A percentile compares a stretch with the other conserved stretches of the same genome.
Evolutionary conservation across 2,113 vertebrate genomes (phyloP).

Genomic region (Pipra filicauda): DNA sequence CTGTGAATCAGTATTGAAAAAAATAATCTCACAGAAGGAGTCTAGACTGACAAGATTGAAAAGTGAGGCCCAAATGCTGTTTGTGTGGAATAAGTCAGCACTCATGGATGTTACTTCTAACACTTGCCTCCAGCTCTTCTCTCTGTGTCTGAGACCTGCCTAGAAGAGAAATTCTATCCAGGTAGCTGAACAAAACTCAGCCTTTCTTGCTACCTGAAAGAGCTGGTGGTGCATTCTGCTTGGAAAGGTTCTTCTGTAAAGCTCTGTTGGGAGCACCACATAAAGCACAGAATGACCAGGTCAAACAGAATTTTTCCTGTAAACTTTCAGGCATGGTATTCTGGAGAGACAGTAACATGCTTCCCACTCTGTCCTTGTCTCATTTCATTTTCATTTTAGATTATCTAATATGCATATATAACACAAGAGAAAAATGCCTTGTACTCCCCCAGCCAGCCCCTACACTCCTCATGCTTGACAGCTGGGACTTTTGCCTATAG

Average conservation of each 20-base stretch:
- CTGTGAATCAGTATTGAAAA: not conserved
- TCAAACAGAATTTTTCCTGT: not conserved
- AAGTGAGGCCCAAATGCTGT: not conserved
- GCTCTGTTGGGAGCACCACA: not conserved
- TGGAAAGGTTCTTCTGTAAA: not conserved
- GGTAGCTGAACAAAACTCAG: not conserved
- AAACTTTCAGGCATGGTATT: not conserved
- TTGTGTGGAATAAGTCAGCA: not conserved
- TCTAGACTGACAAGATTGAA: not conserved
- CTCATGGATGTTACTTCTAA: not conserved
- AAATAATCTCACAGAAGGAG: not conserved
- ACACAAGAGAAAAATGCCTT: not conserved
- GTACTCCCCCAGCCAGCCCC: not conserved
- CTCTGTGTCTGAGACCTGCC: not conserved
- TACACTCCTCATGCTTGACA: not conserved
- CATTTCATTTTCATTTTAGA: constrained; percentile 3
- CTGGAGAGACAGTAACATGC: not conserved
- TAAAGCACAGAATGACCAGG: not conserved
- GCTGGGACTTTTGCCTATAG: constrained; percentile 1
- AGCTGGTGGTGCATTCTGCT: not conserved
- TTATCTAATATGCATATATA: not conserved
- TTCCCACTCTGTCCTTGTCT: constrained; percentile 22
- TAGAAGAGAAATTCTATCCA: not conserved
- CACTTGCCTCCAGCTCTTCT: not conserved
- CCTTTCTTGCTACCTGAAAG: not conserved